A percentile compares a stretch with the other conserved stretches of the same genome.
Evolutionary conservation across 2,888 invertebrate genomes (phyloP).

Genomic region (Cheilosia urbana): DNA sequence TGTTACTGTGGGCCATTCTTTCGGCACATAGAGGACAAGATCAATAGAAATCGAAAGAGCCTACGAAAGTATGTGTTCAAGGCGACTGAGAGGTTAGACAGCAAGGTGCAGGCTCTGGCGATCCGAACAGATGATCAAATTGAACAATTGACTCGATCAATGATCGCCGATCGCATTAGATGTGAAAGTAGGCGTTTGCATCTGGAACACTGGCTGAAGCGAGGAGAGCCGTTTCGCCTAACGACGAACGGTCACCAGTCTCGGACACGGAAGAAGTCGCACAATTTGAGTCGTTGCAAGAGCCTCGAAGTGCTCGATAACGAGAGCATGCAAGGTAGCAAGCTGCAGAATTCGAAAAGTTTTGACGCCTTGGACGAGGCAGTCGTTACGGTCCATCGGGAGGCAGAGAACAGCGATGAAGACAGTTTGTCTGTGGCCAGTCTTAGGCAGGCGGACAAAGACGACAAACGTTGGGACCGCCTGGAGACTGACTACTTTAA

Average conservation of each 20-base stretch:
- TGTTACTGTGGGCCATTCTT: conserved; percentile 97
- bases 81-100: conserved; percentile 91
- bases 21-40: conserved; percentile 92
- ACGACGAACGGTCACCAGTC: conserved; percentile 84
- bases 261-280: conserved; percentile 85
- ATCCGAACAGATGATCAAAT: conserved; percentile 89
- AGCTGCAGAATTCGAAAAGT: conserved; percentile 84
- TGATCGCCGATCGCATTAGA: conserved; percentile 81
- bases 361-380: conserved; percentile 83
- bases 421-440: conserved; percentile 57
- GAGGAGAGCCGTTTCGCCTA: conserved; percentile 87
- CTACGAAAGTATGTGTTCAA: conserved; percentile 87
- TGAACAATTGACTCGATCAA: conserved; percentile 86
- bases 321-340: conserved; percentile 79
- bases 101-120: conserved; percentile 92
- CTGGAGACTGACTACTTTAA: conserved; percentile 79
- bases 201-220: conserved; percentile 88
- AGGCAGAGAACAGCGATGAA: conserved; percentile 74
- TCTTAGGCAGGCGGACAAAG: conserved; percentile 38
- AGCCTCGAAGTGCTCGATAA: conserved; percentile 88
- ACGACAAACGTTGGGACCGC: conserved; percentile 75
- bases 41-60: conserved; percentile 90
- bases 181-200: conserved; percentile 86
- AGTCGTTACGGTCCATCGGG: conserved; percentile 77
- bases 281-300: conserved; percentile 87